phyloP scores from a whole-genome alignment of 35 echinoderm and acorn worm species.

The Apostichopus japonicus region DNA sequence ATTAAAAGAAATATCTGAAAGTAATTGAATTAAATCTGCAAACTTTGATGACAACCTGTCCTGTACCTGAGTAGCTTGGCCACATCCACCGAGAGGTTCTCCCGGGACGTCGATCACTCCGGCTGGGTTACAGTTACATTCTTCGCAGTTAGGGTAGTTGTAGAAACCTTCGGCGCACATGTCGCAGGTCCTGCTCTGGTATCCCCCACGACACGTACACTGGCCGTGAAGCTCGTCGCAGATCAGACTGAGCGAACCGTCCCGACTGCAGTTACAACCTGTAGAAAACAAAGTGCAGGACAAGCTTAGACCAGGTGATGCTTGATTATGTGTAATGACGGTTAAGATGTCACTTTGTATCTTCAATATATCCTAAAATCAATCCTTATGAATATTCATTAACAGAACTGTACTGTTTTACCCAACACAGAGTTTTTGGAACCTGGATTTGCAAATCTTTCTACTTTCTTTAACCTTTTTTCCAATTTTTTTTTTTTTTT shows the following conservation, averaged over 20 bases:
- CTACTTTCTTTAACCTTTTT: too few species aligned
- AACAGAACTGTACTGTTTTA: too few species aligned
- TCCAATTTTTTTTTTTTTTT: too few species aligned
- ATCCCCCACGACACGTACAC: slow-evolving; percentile 78
- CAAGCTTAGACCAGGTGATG: too few species aligned
- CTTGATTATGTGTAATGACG: too few species aligned
- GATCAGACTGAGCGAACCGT: slow-evolving; percentile 66
- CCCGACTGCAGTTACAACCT: slow-evolving; percentile 79
- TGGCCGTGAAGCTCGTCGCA: slow-evolving; percentile 91
- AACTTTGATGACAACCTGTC: neutral
- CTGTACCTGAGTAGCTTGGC: slow-evolving; percentile 80
- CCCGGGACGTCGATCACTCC: slow-evolving; percentile 90
- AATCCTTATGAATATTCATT: too few species aligned
- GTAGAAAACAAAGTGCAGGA: neutral
- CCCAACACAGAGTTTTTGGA: too few species aligned
- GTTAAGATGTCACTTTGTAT: too few species aligned
- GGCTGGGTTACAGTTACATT: slow-evolving; percentile 91
- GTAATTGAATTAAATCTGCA: neutral
- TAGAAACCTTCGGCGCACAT: slow-evolving; percentile 79
- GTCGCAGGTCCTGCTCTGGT: slow-evolving; percentile 74
- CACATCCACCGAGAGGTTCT: slow-evolving; percentile 91
- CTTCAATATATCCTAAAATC: too few species aligned
- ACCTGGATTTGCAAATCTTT: too few species aligned
- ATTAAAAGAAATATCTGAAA: neutral
- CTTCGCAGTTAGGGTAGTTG: slow-evolving; percentile 83